Conservation (phyloP, 2,113 vertebrate species). For the Rhodinocichla rosea region DNA sequence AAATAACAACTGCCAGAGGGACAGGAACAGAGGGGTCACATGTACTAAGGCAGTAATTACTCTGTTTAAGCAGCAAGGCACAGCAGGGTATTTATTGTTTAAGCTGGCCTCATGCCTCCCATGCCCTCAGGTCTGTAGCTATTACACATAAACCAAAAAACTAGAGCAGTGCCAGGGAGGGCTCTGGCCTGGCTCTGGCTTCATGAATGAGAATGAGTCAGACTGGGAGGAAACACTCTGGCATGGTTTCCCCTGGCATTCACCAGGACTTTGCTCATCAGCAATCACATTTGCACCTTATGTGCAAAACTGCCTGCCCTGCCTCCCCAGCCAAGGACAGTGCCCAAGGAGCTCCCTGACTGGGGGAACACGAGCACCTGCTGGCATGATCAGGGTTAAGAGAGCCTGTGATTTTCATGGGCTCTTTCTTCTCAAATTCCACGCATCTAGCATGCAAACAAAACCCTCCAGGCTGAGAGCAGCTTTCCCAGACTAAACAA, state of each 20-base stretch:
- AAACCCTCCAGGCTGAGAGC: not conserved
- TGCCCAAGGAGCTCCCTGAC: rapidly evolving
- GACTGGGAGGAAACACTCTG: conserved; percentile 25
- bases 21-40: conserved; percentile 29
- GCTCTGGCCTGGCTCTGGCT: conserved; percentile 45
- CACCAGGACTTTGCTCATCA: not conserved
- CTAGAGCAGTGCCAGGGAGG: conserved; percentile 16
- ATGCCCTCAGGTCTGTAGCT: conserved; percentile 41
- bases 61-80: conserved; percentile 50
- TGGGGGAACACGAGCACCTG: rapidly evolving
- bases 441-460: not conserved
- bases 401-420: not conserved
- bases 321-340: not conserved
- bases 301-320: not conserved
- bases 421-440: not conserved
- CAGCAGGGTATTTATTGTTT: conserved; percentile 41
- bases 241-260: conserved; percentile 7
- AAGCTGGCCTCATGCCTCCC: conserved; percentile 48
- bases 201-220: conserved; percentile 33
- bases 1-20: conserved; percentile 24
- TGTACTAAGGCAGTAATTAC: conserved; percentile 32
- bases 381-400: not conserved
- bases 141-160: conserved; percentile 55
- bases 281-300: not conserved
- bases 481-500: not conserved